Evolutionary conservation across 1,140 invertebrate species (phyloP).

Genomic region (Thaumetopoea pityocampa): DNA sequence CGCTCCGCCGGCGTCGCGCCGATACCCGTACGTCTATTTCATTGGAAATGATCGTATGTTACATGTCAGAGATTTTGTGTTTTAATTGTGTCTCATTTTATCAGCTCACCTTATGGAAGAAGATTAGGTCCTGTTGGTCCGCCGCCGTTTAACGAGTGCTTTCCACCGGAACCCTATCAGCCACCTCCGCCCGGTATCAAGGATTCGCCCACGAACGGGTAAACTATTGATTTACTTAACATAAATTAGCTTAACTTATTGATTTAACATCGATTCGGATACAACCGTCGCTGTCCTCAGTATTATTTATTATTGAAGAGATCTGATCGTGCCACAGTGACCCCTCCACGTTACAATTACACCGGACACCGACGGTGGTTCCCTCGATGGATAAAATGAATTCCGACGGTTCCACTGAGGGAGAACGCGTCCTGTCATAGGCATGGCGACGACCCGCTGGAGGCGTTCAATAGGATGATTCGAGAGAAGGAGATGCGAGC

Average conservation of each 20-base stretch:
- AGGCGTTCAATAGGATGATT: conserved; percentile 81
- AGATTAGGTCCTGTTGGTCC: conserved; percentile 17
- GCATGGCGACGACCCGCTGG: conserved; percentile 20
- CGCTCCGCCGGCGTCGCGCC: conserved; percentile 21
- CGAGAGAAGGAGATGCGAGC: conserved; percentile 88
- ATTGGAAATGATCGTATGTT: background rate
- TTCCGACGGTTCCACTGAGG: conserved; percentile 2
- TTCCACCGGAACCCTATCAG: conserved; percentile 51
- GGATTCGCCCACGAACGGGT: conserved; percentile 58
- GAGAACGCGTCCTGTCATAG: conserved; percentile 16
- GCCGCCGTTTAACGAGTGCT: conserved; percentile 37
- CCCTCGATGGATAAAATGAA: conserved; percentile 13
- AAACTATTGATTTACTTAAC: conserved; percentile 14
- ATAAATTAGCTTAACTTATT: background rate
- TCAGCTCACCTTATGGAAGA: conserved; percentile 33
- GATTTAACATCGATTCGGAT: conserved; percentile 13
- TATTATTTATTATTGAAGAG: background rate
- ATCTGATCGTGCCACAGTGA: too few species aligned
- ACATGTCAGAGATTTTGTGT: background rate
- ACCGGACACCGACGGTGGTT: conserved; percentile 6
- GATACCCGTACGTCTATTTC: conserved; percentile 1
- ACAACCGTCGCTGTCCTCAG: background rate
- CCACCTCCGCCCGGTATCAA: conserved; percentile 70
- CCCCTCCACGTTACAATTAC: background rate
- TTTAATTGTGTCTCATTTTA: background rate